phyloP scores from a whole-genome alignment of 2,888 invertebrate species.

The Hirudinaria manillensis region DNA sequence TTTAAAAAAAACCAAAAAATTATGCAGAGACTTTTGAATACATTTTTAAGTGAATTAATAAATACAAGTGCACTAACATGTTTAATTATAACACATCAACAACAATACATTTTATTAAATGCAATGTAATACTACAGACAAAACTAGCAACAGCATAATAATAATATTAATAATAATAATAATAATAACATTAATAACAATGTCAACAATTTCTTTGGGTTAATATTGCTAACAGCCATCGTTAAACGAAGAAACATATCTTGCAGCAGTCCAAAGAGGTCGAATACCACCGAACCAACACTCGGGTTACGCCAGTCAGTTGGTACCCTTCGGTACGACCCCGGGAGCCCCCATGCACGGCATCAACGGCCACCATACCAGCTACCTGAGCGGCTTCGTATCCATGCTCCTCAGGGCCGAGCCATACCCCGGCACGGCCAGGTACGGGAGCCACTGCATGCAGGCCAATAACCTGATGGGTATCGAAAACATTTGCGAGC shows the following conservation, averaged over 20 bases:
- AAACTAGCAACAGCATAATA: too few species aligned
- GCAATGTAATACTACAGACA: too few species aligned
- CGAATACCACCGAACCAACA: slow-evolving; percentile 89
- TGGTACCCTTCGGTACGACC: slow-evolving; percentile 18
- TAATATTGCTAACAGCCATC: too few species aligned
- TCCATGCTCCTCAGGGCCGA: slow-evolving; percentile 87
- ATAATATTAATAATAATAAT: neutral
- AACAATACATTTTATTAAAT: too few species aligned
- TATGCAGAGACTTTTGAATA: too few species aligned
- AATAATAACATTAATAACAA: neutral
- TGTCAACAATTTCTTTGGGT: too few species aligned
- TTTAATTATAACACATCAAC: too few species aligned
- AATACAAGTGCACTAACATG: too few species aligned
- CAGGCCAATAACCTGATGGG: slow-evolving; percentile 84
- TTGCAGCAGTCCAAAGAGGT: slow-evolving; percentile 88
- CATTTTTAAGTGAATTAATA: too few species aligned
- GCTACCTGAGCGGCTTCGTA: slow-evolving; percentile 82
- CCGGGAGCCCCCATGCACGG: slow-evolving; percentile 55
- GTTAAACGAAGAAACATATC: neutral
- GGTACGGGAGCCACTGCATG: slow-evolving; percentile 53
- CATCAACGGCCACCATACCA: slow-evolving; percentile 64
- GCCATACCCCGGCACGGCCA: slow-evolving; percentile 79
- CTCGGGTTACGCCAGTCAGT: slow-evolving; percentile 63
- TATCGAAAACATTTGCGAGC: slow-evolving; percentile 94
- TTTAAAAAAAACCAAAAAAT: too few species aligned